A percentile compares a stretch with the other conserved stretches of the same genome.
phyloP scores from a whole-genome alignment of 2,113 vertebrate genomes.

The Lucifuga dentata region DNA sequence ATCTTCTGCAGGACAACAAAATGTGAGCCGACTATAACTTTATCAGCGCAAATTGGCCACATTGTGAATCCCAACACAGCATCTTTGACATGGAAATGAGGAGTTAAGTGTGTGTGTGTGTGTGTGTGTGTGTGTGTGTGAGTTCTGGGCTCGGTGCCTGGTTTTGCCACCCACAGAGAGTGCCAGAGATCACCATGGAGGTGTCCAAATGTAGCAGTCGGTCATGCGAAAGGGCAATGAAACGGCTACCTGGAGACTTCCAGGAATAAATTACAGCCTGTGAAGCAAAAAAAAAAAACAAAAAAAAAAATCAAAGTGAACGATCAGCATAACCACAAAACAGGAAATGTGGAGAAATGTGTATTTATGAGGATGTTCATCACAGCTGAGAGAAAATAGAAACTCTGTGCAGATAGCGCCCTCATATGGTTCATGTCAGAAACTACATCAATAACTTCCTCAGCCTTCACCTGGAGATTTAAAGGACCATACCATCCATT shows the following conservation, averaged over 20 bases:
- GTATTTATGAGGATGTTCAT: slow-evolving; percentile 11
- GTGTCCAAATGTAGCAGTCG: slow-evolving; percentile 70
- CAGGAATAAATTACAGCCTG: slow-evolving; percentile 68
- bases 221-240: slow-evolving; percentile 80
- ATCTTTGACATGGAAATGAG: slow-evolving; percentile 86
- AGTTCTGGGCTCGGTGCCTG: slow-evolving; percentile 80
- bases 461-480: no score
- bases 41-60: slow-evolving; percentile 83
- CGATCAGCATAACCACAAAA: no score
- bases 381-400: slow-evolving; percentile 22
- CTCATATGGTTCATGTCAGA: slow-evolving; percentile 69
- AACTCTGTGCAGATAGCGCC: slow-evolving; percentile 68
- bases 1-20: slow-evolving; percentile 73
- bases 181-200: slow-evolving; percentile 76
- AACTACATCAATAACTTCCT: slow-evolving; percentile 40
- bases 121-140: no score
- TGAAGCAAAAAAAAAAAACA: slow-evolving; percentile 7
- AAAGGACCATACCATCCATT: no score
- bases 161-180: slow-evolving; percentile 82
- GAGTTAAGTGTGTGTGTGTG: slow-evolving; percentile 81
- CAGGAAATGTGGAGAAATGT: slow-evolving; percentile 10
- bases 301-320: not conserved
- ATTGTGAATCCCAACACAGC: slow-evolving; percentile 73
- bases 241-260: slow-evolving; percentile 70
- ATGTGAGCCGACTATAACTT: slow-evolving; percentile 81